These are phyloP conservation scores for Drosophila nr. fundita DNA, from an alignment of 2,888 invertebrate species.

Conservation along the genomic window DNA sequence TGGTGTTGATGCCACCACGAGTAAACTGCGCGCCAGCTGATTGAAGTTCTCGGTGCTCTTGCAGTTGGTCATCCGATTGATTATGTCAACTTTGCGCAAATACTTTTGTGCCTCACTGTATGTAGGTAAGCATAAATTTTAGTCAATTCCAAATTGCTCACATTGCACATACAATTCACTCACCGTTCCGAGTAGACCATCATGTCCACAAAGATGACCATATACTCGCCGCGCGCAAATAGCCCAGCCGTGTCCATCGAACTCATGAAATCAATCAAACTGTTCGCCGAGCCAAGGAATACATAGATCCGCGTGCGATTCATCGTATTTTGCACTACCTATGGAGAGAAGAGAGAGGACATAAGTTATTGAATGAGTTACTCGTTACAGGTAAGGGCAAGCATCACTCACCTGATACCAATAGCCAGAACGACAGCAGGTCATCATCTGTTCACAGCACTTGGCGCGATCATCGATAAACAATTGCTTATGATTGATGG, in stretches of 20 bases:
- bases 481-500: conserved; percentile 91
- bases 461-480: conserved; percentile 89
- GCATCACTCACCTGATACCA: conserved; percentile 90
- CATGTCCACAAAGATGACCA: conserved; percentile 97
- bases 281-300: conserved; percentile 94
- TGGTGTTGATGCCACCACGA: conserved; percentile 95
- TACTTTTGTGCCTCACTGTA: conserved; percentile 90
- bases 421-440: conserved; percentile 91
- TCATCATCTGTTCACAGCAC: conserved; percentile 91
- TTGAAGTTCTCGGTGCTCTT: conserved; percentile 86
- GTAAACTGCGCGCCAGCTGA: conserved; percentile 91
- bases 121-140: conserved; percentile 9
- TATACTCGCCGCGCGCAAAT: conserved; percentile 96
- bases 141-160: neutral
- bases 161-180: conserved; percentile 62
- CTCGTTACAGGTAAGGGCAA: neutral
- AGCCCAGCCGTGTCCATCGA: conserved; percentile 95
- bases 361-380: neutral
- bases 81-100: conserved; percentile 89
- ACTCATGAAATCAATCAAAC: conserved; percentile 95
- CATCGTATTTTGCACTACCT: conserved; percentile 90
- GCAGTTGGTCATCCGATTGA: conserved; percentile 87
- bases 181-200: conserved; percentile 91
- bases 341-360: neutral
- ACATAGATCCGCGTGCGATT: conserved; percentile 97